Conservation (phyloP, 2,797 vertebrate species). For the Peromyscus aztecus region DNA sequence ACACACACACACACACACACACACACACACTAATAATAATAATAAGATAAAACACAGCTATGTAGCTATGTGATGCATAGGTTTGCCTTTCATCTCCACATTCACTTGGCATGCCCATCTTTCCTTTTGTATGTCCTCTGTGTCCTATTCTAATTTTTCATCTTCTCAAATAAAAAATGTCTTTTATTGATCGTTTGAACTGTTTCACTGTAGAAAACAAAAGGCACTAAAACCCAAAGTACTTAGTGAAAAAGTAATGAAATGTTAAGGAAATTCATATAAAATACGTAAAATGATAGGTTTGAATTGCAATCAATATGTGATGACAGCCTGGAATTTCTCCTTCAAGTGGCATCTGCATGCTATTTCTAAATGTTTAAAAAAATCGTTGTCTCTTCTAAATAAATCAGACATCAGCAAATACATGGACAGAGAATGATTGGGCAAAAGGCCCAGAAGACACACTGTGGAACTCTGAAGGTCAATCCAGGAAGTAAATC, state of each 20-base stretch:
- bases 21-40: neutral
- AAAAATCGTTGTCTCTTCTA: slow-evolving; percentile 29
- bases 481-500: slow-evolving; percentile 2
- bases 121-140: neutral
- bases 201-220: slow-evolving; percentile 39
- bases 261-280: slow-evolving; percentile 49
- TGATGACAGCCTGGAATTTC: slow-evolving; percentile 48
- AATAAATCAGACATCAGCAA: slow-evolving; percentile 59
- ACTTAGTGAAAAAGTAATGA: slow-evolving; percentile 6
- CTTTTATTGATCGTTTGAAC: slow-evolving; percentile 35
- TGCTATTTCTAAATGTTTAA: slow-evolving; percentile 46
- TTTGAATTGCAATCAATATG: slow-evolving; percentile 58
- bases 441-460: slow-evolving; percentile 61
- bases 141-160: slow-evolving; percentile 15
- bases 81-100: neutral
- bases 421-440: slow-evolving; percentile 45
- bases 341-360: slow-evolving; percentile 33
- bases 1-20: neutral
- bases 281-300: neutral
- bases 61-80: too few species aligned
- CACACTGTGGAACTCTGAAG: slow-evolving; percentile 57
- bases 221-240: slow-evolving; percentile 37
- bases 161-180: slow-evolving; percentile 42
- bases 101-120: neutral
- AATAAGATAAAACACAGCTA: neutral